These are phyloP conservation scores for Chaetogeoica ovagalla DNA, from an alignment of 2,888 invertebrate species.

Conservation along the genomic window DNA sequence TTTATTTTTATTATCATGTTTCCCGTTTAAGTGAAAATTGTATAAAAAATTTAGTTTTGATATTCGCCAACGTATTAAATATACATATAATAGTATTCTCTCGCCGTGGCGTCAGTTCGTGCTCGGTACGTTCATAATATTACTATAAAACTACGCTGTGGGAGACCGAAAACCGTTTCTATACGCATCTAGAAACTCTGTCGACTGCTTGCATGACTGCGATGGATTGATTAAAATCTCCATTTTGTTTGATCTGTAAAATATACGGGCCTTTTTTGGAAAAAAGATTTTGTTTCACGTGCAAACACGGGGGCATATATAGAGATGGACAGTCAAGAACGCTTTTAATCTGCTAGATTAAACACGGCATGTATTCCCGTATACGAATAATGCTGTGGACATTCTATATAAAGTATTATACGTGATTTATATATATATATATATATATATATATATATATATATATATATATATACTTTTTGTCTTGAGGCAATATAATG, in stretches of 20 bases:
- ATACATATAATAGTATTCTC: not conserved
- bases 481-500: too few relatives aligned
- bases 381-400: not conserved
- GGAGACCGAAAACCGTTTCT: not conserved
- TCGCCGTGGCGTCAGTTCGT: not conserved
- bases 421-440: not conserved
- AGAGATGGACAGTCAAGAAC: not conserved
- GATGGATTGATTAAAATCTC: constrained; percentile 39
- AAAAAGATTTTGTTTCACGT: constrained; percentile 36
- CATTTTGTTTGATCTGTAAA: constrained; percentile 47
- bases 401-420: not conserved
- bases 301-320: constrained; percentile 16
- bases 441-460: too few relatives aligned
- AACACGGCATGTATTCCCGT: not conserved
- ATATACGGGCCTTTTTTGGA: constrained; percentile 23
- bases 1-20: too few relatives aligned
- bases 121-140: too few relatives aligned
- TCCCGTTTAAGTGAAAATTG: too few relatives aligned
- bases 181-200: not conserved
- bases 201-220: not conserved
- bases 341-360: constrained; percentile 30
- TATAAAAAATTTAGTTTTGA: too few relatives aligned
- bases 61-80: too few relatives aligned
- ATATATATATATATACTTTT: too few relatives aligned
- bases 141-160: not conserved